These are phyloP conservation scores for Heliconius aoede DNA, from an alignment of 2,888 invertebrate genomes.

Conservation along the genomic window DNA sequence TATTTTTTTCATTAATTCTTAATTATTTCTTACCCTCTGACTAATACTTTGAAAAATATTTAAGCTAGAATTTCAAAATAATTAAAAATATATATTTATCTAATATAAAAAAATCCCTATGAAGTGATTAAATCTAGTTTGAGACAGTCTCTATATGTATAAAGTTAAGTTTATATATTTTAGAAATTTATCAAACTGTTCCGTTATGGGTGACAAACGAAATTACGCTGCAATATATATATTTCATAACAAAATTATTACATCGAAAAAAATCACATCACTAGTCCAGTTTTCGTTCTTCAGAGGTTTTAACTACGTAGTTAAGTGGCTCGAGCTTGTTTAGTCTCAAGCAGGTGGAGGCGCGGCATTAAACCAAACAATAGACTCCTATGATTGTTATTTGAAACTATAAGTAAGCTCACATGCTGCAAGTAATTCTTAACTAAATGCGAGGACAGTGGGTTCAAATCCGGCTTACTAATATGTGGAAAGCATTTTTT, in stretches of 20 bases:
- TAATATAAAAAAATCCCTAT: neutral
- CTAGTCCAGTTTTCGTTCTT: conserved; percentile 47
- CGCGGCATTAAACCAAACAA: conserved; percentile 38
- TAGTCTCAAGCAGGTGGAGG: conserved; percentile 58
- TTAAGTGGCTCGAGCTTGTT: conserved; percentile 64
- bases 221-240: neutral
- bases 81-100: too few relatives aligned
- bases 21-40: too few relatives aligned
- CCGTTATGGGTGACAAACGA: too few relatives aligned
- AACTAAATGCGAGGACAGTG: neutral
- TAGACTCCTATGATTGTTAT: conserved; percentile 30
- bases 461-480: neutral
- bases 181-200: too few relatives aligned
- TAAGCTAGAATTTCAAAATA: too few relatives aligned
- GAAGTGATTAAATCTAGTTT: too few relatives aligned
- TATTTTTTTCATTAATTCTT: neutral
- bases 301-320: conserved; percentile 63
- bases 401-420: conserved; percentile 11
- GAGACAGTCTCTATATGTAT: too few relatives aligned
- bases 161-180: too few relatives aligned
- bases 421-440: neutral
- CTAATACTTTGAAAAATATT: too few relatives aligned
- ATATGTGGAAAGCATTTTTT: neutral
- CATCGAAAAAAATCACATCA: conserved; percentile 26
- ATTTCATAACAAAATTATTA: too few relatives aligned